A percentile compares a stretch with the other conserved stretches of the same genome.
Evolutionary conservation across 2,888 invertebrate genomes (phyloP).

Genomic region (Heliothis peltigera): DNA sequence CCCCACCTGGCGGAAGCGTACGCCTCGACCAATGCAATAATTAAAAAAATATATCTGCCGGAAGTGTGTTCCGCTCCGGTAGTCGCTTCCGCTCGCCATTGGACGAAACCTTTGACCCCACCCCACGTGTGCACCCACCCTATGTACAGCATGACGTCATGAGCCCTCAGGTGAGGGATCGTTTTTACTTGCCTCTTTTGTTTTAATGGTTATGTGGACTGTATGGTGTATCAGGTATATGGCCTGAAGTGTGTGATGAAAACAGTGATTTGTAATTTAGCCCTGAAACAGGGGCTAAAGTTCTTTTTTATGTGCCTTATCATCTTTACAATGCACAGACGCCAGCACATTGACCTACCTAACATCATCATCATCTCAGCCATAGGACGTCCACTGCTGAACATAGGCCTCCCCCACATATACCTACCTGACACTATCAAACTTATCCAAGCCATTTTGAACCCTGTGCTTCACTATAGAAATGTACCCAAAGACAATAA

Average conservation of each 20-base stretch:
- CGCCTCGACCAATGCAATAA: constrained; percentile 70
- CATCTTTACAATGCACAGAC: too few relatives aligned
- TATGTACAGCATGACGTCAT: constrained; percentile 44
- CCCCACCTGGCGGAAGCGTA: constrained; percentile 79
- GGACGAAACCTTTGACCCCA: constrained; percentile 87
- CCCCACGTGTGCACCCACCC: constrained; percentile 72
- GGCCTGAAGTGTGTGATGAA: background rate
- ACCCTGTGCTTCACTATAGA: too few relatives aligned
- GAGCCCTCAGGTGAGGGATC: constrained; percentile 20
- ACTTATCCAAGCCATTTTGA: too few relatives aligned
- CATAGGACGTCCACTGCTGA: too few relatives aligned
- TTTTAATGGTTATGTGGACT: background rate
- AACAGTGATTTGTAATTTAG: background rate
- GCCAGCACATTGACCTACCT: too few relatives aligned
- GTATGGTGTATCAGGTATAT: too few relatives aligned
- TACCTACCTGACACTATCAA: too few relatives aligned
- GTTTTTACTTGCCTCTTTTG: constrained; percentile 25
- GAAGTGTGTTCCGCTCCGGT: constrained; percentile 79
- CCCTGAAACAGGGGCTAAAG: too few relatives aligned
- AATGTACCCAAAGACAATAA: too few relatives aligned
- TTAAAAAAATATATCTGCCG: constrained; percentile 79
- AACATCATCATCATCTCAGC: too few relatives aligned
- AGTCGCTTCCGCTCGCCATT: constrained; percentile 82
- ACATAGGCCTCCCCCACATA: too few relatives aligned
- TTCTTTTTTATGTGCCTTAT: too few relatives aligned